Evolutionary conservation across 64 coral and sea anemone genomes (phyloP).

Genomic region (Montipora capricornis): DNA sequence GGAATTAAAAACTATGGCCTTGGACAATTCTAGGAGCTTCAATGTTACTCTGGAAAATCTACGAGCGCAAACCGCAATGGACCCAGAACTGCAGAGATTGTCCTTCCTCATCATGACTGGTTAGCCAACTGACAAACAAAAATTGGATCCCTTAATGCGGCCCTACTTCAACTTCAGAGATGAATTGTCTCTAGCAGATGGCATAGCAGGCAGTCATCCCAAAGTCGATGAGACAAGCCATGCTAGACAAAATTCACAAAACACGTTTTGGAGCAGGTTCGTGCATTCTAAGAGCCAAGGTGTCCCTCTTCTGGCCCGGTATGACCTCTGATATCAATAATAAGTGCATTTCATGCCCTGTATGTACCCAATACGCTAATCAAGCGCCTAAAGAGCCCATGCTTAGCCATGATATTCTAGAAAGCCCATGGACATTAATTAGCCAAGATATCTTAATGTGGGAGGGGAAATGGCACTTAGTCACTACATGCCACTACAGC

Average conservation of each 20-base stretch:
- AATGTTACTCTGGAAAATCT: constrained; percentile 9
- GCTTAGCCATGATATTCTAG: constrained; percentile 52
- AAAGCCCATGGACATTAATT: neutral
- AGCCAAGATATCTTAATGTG: constrained; percentile 50
- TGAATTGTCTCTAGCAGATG: constrained; percentile 19
- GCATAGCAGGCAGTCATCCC: constrained; percentile 6
- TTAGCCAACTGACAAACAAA: neutral
- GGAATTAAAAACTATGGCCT: constrained; percentile 13
- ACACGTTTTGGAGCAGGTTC: constrained; percentile 5
- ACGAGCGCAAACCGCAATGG: constrained; percentile 5
- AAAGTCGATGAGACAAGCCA: constrained; percentile 25
- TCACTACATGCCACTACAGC: no score
- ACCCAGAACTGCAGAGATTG: constrained; percentile 6
- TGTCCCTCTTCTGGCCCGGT: constrained; percentile 40
- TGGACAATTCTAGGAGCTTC: neutral
- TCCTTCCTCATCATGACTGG: neutral
- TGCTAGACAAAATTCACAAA: constrained; percentile 4
- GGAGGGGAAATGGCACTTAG: neutral
- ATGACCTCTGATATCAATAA: constrained; percentile 33
- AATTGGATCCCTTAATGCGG: neutral
- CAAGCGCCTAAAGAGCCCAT: constrained; percentile 23
- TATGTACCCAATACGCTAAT: constrained; percentile 10
- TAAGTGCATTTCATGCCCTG: neutral
- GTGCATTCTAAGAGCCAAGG: constrained; percentile 46
- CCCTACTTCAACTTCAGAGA: constrained; percentile 30